These are phyloP conservation scores for Tachina fera DNA, from an alignment of 2,888 invertebrate genomes.

Conservation along the genomic window DNA sequence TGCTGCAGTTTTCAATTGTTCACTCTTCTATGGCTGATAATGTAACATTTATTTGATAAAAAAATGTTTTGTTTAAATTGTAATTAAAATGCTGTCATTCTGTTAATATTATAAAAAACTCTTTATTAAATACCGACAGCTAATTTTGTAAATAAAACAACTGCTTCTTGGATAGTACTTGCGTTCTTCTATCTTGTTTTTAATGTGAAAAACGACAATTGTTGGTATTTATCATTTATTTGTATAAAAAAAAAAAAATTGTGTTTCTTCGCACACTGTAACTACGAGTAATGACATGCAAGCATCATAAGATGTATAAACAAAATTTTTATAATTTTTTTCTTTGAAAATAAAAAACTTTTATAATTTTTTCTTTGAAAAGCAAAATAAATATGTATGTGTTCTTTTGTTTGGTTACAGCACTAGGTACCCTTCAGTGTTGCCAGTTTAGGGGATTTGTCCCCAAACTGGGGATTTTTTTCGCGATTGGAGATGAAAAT, in stretches of 20 bases:
- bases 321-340: background rate
- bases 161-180: constrained; percentile 26
- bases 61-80: constrained; percentile 45
- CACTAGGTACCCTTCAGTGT: too few relatives aligned
- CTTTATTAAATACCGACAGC: constrained; percentile 46
- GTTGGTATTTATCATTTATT: constrained; percentile 41
- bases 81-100: constrained; percentile 48
- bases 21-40: constrained; percentile 5
- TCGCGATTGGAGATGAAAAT: too few relatives aligned
- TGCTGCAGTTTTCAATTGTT: background rate
- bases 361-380: background rate
- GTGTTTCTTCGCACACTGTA: background rate
- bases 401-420: background rate
- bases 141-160: constrained; percentile 37
- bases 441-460: too few relatives aligned
- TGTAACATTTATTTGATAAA: constrained; percentile 40
- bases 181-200: background rate
- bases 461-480: too few relatives aligned
- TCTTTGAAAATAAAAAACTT: too few relatives aligned
- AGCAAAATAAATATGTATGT: too few relatives aligned
- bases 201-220: constrained; percentile 33
- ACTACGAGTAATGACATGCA: constrained; percentile 44
- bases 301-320: background rate
- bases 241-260: constrained; percentile 35
- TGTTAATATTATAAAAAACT: background rate